Percentiles rank a stretch among this genome's conserved stretches.
phyloP scores from a whole-genome alignment of 2,797 vertebrate genomes.

The Alfaro cultratus region DNA sequence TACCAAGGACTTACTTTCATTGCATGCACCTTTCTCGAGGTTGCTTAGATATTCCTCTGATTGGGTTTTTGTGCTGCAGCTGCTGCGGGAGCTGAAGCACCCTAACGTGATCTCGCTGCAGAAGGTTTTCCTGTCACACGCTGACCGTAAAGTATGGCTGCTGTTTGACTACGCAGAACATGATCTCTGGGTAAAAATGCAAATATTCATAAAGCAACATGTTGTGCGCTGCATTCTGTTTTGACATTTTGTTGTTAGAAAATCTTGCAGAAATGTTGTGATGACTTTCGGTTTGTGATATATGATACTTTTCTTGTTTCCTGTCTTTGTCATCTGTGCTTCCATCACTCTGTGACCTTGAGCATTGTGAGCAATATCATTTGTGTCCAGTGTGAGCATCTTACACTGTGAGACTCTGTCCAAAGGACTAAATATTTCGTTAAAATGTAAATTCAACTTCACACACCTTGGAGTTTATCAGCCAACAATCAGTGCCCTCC shows the following conservation, averaged over 20 bases:
- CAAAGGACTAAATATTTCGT: background rate
- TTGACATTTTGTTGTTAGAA: background rate
- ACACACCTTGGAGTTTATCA: background rate
- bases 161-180: constrained; percentile 99
- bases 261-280: background rate
- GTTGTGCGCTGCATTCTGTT: background rate
- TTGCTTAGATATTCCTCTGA: constrained; percentile 23
- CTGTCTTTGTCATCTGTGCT: background rate
- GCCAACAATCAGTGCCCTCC: background rate
- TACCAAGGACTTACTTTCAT: background rate
- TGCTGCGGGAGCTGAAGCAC: constrained; percentile 97
- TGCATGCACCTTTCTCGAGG: constrained; percentile 17
- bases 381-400: background rate
- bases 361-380: background rate
- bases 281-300: background rate
- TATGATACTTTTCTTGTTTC: background rate
- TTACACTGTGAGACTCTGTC: background rate
- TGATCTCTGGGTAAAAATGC: constrained; percentile 94
- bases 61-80: constrained; percentile 83
- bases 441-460: background rate
- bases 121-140: constrained; percentile 98
- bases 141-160: constrained; percentile 99
- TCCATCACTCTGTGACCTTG: background rate
- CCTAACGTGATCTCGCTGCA: constrained; percentile 99
- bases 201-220: constrained; percentile 10